A percentile compares a stretch with the other conserved stretches of the same genome.
phyloP scores from a whole-genome alignment of 37 sponge, comb jelly and placozoan genomes.

The Amphimedon queenslandica region DNA sequence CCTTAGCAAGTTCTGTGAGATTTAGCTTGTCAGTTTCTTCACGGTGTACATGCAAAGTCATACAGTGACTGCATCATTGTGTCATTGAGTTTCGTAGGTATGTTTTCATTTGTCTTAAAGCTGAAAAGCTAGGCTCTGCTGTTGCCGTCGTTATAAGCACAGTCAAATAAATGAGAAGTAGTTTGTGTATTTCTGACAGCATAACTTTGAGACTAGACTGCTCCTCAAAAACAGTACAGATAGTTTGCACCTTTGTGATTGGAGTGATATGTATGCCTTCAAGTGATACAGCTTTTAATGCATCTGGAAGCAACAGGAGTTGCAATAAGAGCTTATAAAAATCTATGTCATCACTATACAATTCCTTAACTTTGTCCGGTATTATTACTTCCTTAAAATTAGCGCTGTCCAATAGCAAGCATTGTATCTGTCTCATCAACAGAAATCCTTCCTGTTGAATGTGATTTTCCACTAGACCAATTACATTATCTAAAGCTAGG shows the following conservation, averaged over 20 bases:
- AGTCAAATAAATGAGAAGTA: slow-evolving; percentile 43
- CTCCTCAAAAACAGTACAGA: slow-evolving; percentile 30
- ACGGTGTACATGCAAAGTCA: slow-evolving; percentile 21
- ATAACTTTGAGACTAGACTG: background rate
- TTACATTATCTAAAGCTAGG: too few species aligned
- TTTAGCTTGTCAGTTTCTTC: slow-evolving; percentile 5
- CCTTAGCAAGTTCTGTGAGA: slow-evolving; percentile 6
- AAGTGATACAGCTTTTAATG: slow-evolving; percentile 7
- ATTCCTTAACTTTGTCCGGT: background rate
- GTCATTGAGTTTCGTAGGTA: slow-evolving; percentile 37
- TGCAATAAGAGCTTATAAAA: slow-evolving; percentile 20
- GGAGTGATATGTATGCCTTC: slow-evolving; percentile 9
- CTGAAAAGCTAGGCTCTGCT: slow-evolving; percentile 43
- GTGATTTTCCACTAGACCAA: too few species aligned
- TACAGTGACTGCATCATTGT: slow-evolving; percentile 31
- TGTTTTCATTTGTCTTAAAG: slow-evolving; percentile 18
- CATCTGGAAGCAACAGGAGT: slow-evolving; percentile 16
- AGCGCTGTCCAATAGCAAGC: slow-evolving; percentile 3
- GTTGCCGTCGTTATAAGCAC: slow-evolving; percentile 48
- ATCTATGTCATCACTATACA: slow-evolving; percentile 19
- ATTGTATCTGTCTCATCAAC: background rate
- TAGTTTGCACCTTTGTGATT: slow-evolving; percentile 42
- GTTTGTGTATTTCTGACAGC: slow-evolving; percentile 48
- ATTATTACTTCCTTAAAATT: slow-evolving; percentile 1
- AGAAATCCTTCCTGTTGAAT: background rate